These are phyloP conservation scores for Chaetorhynchus papuensis DNA, from an alignment of 2,113 vertebrate species.

Conservation along the genomic window DNA sequence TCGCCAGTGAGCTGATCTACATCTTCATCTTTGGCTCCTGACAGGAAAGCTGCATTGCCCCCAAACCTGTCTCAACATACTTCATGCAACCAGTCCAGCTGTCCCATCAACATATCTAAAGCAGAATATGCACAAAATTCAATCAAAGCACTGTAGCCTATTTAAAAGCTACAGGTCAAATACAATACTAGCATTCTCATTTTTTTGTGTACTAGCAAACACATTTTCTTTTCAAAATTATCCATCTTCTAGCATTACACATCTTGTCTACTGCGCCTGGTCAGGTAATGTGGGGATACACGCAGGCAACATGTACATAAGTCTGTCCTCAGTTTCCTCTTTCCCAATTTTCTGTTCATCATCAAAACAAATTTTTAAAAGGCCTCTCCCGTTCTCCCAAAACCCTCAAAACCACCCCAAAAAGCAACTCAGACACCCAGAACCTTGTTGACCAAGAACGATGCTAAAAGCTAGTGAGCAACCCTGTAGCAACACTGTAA, in stretches of 20 bases:
- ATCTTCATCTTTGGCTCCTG: neutral
- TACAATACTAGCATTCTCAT: neutral
- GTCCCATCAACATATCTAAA: neutral
- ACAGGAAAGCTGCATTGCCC: neutral
- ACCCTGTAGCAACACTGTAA: neutral
- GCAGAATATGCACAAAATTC: neutral
- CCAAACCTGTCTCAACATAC: neutral
- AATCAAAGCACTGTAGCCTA: neutral
- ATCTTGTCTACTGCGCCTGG: neutral
- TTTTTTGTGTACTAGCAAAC: neutral
- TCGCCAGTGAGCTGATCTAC: neutral
- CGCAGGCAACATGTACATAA: fast-evolving
- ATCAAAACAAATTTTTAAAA: neutral
- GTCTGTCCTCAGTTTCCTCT: neutral
- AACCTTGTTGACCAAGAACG: neutral
- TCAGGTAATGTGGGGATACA: neutral
- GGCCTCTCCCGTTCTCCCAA: fast-evolving
- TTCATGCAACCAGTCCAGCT: neutral
- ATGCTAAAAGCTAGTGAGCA: neutral
- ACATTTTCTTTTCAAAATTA: neutral
- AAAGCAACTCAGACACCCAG: neutral
- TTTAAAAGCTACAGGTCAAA: neutral
- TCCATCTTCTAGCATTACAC: neutral
- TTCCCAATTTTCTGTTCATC: neutral
- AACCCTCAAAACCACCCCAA: neutral